Base-by-base conservation (phyloP, 2,888 invertebrate species). In the Agrochola lota region DNA sequence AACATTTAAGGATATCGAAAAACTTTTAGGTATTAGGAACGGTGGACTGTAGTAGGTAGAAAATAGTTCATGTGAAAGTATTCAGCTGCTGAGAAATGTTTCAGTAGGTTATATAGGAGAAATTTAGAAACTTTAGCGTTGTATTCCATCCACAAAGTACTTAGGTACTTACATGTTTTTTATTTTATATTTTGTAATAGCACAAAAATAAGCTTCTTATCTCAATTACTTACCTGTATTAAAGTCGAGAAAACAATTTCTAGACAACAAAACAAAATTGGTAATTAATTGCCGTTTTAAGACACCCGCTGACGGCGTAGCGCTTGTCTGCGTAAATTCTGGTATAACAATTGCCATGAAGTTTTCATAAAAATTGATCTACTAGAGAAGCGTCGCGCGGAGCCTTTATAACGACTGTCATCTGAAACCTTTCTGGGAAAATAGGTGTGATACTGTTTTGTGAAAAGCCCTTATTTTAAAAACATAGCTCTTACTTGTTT, bases 1-100 rank as follows among this genome's bases (percentile, higher is more conserved):
- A 46, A 66, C 23, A 55, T 66, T 60, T 66, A 9, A 52, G 26
- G 35, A 60, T 60, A 52, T 60, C 15, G 2, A 30, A 67, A 77
- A 57, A 35, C 15, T 15, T 15, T 46, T 30, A n/a, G 67, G 26
- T 26, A 26, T n/a, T 57, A 15, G 26, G 23, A 23, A 17, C 11
- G 30, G 12, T 57, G 43, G 5, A 57, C 9, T 17, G 30, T 23
- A 57, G 15, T 23, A 30, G 4, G 26, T 60, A 17, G 5, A 40
- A 60, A 11, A 49, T 26, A 67, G 20, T 46, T 26, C 8, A 15
- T 15, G 67, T 68, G 20, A 67, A 46, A 46, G 20, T 67, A 12
- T 49, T 26, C 8, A 46, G 66, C 20, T 26, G 12, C 7, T 67
- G 11, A 67, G 49, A 30, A 49, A 67, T 67, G 67, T 49, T 49